Conservation (phyloP, 2,888 invertebrate genomes). For the Synergus umbraculus region DNA sequence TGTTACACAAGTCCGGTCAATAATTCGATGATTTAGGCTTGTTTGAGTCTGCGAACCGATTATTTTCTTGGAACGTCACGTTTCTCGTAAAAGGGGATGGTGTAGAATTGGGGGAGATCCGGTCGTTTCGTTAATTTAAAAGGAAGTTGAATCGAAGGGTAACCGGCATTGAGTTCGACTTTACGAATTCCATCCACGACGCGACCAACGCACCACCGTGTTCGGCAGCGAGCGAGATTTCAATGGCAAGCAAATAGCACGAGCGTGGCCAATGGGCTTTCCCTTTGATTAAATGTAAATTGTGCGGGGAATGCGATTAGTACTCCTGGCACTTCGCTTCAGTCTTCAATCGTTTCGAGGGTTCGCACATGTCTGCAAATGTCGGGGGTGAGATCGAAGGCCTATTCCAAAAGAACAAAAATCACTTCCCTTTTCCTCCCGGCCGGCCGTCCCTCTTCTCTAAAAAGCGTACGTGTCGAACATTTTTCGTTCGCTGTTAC, state of each 20-base stretch:
- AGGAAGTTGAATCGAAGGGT: slow-evolving; percentile 59
- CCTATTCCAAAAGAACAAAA: slow-evolving; percentile 14
- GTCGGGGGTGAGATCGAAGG: slow-evolving; percentile 33
- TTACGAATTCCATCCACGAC: slow-evolving; percentile 72
- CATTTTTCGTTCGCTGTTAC: not conserved
- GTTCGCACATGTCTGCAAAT: slow-evolving; percentile 27
- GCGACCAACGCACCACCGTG: slow-evolving; percentile 53
- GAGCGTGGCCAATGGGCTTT: slow-evolving; percentile 74
- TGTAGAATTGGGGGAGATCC: slow-evolving; percentile 39
- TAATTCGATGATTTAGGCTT: slow-evolving; percentile 23
- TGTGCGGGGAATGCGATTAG: slow-evolving; percentile 75
- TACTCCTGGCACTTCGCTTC: slow-evolving; percentile 68
- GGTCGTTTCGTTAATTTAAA: slow-evolving; percentile 58
- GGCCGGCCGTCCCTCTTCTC: not conserved
- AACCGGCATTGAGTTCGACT: slow-evolving; percentile 59
- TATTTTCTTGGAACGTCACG: slow-evolving; percentile 47
- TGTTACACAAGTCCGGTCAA: not conserved
- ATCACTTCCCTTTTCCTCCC: slow-evolving; percentile 5
- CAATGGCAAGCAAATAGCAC: slow-evolving; percentile 75
- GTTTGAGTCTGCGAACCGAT: slow-evolving; percentile 43
- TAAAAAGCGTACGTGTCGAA: slow-evolving; percentile 22
- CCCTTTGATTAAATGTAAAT: slow-evolving; percentile 77
- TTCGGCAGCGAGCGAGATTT: slow-evolving; percentile 65
- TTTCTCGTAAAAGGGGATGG: slow-evolving; percentile 32
- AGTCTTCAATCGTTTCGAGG: slow-evolving; percentile 58